Evolutionary conservation across 2,113 vertebrate species (phyloP), one percentile per base, ranked within the genome.

Genomic region (Crotalus horridus): DNA sequence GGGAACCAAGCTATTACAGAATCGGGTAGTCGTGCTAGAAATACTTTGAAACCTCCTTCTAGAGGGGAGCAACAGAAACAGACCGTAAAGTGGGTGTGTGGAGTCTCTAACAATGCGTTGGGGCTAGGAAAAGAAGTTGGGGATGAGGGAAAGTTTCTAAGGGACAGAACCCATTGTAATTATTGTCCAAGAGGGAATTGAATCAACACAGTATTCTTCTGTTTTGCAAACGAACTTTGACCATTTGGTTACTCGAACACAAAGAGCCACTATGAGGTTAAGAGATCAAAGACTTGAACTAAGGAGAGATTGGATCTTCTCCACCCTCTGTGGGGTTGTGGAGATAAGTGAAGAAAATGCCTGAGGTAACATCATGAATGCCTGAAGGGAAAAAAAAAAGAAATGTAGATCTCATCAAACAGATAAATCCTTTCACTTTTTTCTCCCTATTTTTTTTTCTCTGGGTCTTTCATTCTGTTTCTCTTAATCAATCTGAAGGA

Each of bases 31-130:
- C 48, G 0, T 51, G 48, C 48, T 51, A 51, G 48, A 51, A 51
- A 51, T 51, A 51, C 48, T 51, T 51, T 0, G 0, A 51, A 51
- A 9, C 48, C 48, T 51, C 8, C 48, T 51, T 0, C 7, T 0
- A 51, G 48, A 51, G 48, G 7, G 48, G 48, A 51, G 48, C 8
- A 51, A 51, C 1, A 51, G 48, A 51, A 51, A 51, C 48, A 51
- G 48, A 51, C 1, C 1, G 1, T 51, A 51, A 51, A 9, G 48
- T 8, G 8, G 48, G 48, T 9, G 48, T 51, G 48, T 51, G 48
- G 48, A 0, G 7, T 51, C 48, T 51, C 48, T 51, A 51, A 51
- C 48, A 51, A 51, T 51, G 7, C 0, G 8, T 51, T 33, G 64
- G 29, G 29, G 13, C 3, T 64, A 64, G 61, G 61, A n/a, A 64